Conservation (phyloP, 53 echinoderm and acorn worm species). For the Temnopleurus reevesii region DNA sequence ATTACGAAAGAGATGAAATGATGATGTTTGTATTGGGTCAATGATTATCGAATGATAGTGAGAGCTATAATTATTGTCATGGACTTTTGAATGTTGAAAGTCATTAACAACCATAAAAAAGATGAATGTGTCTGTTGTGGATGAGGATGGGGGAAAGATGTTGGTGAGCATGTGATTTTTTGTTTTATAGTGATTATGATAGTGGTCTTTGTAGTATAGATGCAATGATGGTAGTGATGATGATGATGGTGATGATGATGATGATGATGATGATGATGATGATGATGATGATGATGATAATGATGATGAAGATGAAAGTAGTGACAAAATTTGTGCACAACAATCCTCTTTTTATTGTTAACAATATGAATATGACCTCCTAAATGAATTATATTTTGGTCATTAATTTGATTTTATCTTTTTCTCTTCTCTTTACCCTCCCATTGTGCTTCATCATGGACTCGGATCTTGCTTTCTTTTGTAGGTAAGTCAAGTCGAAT, state of each 20-base stretch:
- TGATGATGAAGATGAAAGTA: not conserved
- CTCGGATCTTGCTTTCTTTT: not conserved
- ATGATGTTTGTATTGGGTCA: conserved; percentile 32
- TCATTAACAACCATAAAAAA: not conserved
- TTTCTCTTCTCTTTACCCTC: not conserved
- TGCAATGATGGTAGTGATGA: not conserved
- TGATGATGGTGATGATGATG: not conserved
- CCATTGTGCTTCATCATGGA: not conserved
- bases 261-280: not conserved
- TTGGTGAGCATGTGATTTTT: not conserved
- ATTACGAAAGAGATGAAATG: not conserved
- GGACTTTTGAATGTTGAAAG: not conserved
- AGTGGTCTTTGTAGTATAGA: not conserved
- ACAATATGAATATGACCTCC: too few species aligned
- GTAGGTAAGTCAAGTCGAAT: not conserved
- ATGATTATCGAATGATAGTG: not conserved
- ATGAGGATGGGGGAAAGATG: not conserved
- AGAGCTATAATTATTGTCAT: not conserved
- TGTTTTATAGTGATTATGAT: not conserved
- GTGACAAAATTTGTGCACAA: not conserved
- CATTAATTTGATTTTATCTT: not conserved
- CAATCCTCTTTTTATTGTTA: not conserved
- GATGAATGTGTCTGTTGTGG: not conserved
- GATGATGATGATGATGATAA: not conserved
- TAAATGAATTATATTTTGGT: not conserved